phyloP scores from a whole-genome alignment of 2,113 vertebrate species.

The Mesocricetus auratus region DNA sequence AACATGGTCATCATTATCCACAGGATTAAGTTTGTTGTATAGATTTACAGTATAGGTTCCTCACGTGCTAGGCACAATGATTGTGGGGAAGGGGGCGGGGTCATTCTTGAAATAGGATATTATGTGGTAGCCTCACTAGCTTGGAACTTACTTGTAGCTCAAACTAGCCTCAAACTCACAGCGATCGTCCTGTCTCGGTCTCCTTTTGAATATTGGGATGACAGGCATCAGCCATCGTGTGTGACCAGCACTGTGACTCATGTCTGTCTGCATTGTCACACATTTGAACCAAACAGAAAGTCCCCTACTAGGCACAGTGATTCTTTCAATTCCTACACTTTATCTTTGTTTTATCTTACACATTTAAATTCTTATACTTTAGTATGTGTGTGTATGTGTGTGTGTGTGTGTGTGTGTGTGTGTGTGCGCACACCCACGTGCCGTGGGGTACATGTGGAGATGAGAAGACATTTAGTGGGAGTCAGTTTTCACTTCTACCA shows the following conservation, averaged over 20 bases:
- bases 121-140: not conserved
- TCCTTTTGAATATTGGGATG: not conserved
- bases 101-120: not conserved
- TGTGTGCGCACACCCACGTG: not conserved
- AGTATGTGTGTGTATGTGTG: not conserved
- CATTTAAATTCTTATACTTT: not conserved
- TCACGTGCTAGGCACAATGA: not conserved
- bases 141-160: not conserved
- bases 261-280: not conserved
- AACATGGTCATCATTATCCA: too few relatives aligned
- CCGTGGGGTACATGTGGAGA: not conserved
- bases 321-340: not conserved
- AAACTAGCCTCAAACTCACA: not conserved
- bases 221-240: not conserved
- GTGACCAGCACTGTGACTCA: rapidly evolving
- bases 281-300: not conserved
- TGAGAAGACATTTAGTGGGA: too few relatives aligned
- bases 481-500: not conserved
- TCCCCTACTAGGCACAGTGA: not conserved
- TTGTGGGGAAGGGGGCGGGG: too few relatives aligned
- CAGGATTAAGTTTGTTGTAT: not conserved
- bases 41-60: not conserved
- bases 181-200: not conserved
- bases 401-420: too few relatives aligned
- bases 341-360: not conserved